Base-by-base conservation (phyloP, 2,888 invertebrate species). In the Sarcophaga caerulescens region DNA sequence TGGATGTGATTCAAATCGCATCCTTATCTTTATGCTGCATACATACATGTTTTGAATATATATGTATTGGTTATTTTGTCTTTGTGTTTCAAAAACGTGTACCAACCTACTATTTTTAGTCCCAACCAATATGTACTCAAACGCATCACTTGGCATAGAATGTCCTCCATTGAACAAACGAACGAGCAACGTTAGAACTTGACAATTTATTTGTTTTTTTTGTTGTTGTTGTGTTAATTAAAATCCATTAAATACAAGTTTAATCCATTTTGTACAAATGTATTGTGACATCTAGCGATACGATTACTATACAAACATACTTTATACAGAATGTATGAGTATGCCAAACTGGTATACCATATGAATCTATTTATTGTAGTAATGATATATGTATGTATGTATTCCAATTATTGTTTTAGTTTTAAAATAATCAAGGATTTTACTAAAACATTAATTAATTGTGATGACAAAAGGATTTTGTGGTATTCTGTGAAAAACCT, bases 161-260 rank as follows among this genome's bases (percentile, higher is more conserved):
- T 52, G 17, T 52, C 52, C 52, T 52, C 52, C 14, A 52, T 52
- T 52, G 12, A 52, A 52, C 35, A 2, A 35, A 35, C 8, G 35
- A 35, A 35, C 6, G 6, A 35, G 6, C 35, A 25, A 4, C 25
- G 19, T 71, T 71, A 70, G 65, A 76, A 70, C 4, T 65, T 65
- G 62, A 19, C 25, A 69, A 45, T 57, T 3, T 59, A 60, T 77
- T 63, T 76, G 47, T 65, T 70, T 52, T 35, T 35, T 8, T 35
- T 35, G 35, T 35, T 52, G 52, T 47, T 71, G 65, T 70, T 10
- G 12, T 79, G 75, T 85, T 85, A 79, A 79, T 82, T 82, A 82
- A 79, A 85, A 85, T 76, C 60, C 25, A 78, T 78, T 82, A 78
- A 73, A 68, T 71, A 65, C 63, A 77, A 69, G 23, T 75, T 81